These are phyloP conservation scores for Intellagama lesueurii DNA, from an alignment of 2,797 vertebrate genomes.

Conservation along the genomic window DNA sequence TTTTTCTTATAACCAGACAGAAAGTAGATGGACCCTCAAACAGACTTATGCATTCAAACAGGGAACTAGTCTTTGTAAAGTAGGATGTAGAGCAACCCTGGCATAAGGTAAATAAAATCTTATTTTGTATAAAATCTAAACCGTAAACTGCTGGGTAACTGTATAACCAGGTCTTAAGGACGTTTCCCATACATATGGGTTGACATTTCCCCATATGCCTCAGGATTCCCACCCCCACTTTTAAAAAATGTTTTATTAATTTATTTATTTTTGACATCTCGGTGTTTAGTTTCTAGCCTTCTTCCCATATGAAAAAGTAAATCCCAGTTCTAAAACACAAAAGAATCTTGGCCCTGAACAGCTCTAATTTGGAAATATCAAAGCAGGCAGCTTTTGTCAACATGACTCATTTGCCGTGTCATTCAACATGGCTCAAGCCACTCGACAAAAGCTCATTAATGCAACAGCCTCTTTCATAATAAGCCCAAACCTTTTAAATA, in stretches of 20 bases:
- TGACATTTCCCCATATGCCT: too few species aligned
- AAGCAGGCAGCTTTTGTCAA: constrained; percentile 64
- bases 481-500: constrained; percentile 56
- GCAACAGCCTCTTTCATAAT: constrained; percentile 58
- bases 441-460: constrained; percentile 67
- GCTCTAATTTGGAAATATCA: constrained; percentile 57
- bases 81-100: too few species aligned
- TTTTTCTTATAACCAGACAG: too few species aligned
- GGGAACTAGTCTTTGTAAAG: too few species aligned
- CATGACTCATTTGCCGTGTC: constrained; percentile 53
- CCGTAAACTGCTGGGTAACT: too few species aligned
- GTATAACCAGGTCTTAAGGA: too few species aligned
- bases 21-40: too few species aligned
- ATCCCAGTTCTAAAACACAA: constrained; percentile 42
- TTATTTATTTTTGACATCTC: constrained; percentile 33
- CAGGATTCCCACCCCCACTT: too few species aligned
- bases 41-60: too few species aligned
- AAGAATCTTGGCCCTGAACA: constrained; percentile 67
- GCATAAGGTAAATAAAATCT: too few species aligned
- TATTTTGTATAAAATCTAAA: too few species aligned
- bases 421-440: constrained; percentile 37
- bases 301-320: constrained; percentile 45
- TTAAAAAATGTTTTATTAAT: constrained; percentile 18
- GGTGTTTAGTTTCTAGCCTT: constrained; percentile 41
- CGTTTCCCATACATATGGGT: too few species aligned